phyloP scores from a whole-genome alignment of 1,140 invertebrate species.

The Aphis craccivora region DNA sequence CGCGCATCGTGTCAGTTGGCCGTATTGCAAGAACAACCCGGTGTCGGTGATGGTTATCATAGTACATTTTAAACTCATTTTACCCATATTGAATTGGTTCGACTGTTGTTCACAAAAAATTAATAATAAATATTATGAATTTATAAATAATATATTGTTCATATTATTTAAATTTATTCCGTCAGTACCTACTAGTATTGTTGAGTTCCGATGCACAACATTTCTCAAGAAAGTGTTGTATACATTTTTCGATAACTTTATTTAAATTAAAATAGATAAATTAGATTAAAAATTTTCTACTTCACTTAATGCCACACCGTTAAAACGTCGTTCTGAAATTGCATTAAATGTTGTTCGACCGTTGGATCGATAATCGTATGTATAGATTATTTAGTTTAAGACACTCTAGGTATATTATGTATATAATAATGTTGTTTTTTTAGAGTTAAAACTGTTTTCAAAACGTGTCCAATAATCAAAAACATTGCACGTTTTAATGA shows the following conservation, averaged over 20 bases:
- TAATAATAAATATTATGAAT: neutral
- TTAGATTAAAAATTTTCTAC: neutral
- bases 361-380: neutral
- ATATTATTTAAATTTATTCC: neutral
- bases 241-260: neutral
- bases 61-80: neutral
- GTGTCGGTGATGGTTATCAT: neutral
- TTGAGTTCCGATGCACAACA: neutral
- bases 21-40: neutral
- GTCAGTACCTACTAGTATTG: no score
- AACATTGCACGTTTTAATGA: neutral
- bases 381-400: neutral
- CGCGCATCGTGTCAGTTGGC: no score
- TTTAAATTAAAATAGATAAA: neutral
- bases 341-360: neutral
- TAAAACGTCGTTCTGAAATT: slow-evolving; percentile 4
- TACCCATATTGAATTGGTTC: neutral
- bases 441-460: neutral
- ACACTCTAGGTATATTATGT: neutral
- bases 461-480: neutral
- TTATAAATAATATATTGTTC: neutral
- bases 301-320: neutral
- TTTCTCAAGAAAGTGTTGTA: neutral
- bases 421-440: neutral
- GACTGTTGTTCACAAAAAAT: neutral